Base-by-base conservation (phyloP, 2,113 vertebrate genomes). In the Ceyx margarethae region DNA sequence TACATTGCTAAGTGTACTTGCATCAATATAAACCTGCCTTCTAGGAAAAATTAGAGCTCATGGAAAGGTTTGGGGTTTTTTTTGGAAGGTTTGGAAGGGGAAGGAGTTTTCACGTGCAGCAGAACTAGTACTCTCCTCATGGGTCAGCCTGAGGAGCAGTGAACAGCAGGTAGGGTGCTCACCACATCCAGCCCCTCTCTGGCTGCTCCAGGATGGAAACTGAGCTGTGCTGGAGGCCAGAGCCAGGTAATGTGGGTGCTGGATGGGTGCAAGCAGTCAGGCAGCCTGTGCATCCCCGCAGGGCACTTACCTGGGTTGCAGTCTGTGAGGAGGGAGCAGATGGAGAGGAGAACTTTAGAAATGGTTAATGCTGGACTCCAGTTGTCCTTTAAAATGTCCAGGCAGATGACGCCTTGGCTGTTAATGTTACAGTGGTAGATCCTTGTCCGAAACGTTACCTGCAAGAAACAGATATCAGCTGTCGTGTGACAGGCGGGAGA, bases 391-490 rank as follows among this genome's bases (percentile, higher is more conserved):
- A 99, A 98, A 95, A 99, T 99, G 96, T 99, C 99, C 98, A 99
- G 97, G 92, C 99, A 99, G 98, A 99, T 99, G 94, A 99, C 99
- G 0, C 99, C 99, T 97, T 99, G 99, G 96, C 99, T 99, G 98
- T 99, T 99, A 92, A 99, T 99, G 91, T 99, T 99, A 95, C 99
- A 99, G 98, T 99, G 99, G 93, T 99, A 99, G 98, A 99, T 99
- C 91, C 99, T 98, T 43, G 99, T 99, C 68, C 99, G 98, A 97
- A 99, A 99, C 4, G 99, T 99, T 93, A 99, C 99, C 99, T 99
- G 99, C 68, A 73, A 94, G 79, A 95, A 46, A 81, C 6, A 8
- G 69, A 1, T 11, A 25, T 78, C 10, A 91, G 78, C 56, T 3
- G 13, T 9, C 0, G 72, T 4, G 76, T 58, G 11, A 3, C 25